Evolutionary conservation across 2,888 invertebrate genomes (phyloP).

Genomic region (Exephanes ischioxanthus): DNA sequence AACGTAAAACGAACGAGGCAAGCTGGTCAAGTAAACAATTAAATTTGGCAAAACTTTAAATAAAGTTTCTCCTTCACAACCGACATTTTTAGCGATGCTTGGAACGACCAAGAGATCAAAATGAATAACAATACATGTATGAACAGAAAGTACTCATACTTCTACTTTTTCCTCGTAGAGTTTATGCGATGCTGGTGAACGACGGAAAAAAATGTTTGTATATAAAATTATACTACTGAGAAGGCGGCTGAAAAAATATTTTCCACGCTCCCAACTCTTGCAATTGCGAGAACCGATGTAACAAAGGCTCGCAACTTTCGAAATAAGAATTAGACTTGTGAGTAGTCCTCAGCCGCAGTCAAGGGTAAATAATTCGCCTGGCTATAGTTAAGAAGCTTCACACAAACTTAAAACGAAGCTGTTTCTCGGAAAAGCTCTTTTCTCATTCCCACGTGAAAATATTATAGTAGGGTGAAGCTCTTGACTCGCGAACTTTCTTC

Average conservation of each 20-base stretch:
- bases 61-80: no score
- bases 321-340: not conserved
- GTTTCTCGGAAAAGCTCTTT: not conserved
- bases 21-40: no score
- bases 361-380: not conserved
- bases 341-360: not conserved
- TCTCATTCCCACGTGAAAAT: not conserved
- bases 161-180: no score
- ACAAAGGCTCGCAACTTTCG: not conserved
- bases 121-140: no score
- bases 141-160: no score
- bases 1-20: not conserved
- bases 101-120: no score
- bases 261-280: not conserved
- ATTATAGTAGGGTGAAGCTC: not conserved
- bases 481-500: not conserved
- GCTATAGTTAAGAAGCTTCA: not conserved
- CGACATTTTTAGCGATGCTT: no score
- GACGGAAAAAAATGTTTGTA: no score
- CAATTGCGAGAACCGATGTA: not conserved
- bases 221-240: not conserved
- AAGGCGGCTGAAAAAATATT: not conserved
- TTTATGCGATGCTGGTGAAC: no score
- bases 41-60: no score
- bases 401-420: not conserved